Evolutionary conservation across 2,113 vertebrate genomes (phyloP).

Genomic region (Periophthalmodon schlosseri): DNA sequence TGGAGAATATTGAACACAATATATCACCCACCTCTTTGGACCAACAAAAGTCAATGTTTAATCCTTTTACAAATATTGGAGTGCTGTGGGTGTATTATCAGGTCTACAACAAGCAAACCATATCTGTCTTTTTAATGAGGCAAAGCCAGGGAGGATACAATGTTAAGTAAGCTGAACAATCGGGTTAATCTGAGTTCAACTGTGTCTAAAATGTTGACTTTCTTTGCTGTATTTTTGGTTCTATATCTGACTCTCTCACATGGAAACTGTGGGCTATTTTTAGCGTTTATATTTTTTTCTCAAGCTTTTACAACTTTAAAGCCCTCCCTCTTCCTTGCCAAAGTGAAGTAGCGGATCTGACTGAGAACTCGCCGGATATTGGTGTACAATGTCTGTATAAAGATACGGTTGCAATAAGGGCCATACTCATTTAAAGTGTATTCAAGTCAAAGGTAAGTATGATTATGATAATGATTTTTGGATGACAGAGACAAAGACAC

Average conservation of each 20-base stretch:
- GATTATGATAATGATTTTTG: no score
- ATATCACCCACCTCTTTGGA: background rate
- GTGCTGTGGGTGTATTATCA: background rate
- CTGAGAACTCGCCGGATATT: background rate
- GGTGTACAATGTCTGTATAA: background rate
- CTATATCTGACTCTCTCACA: background rate
- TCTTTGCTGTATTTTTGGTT: conserved; percentile 1
- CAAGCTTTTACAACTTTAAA: background rate
- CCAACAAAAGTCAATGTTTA: conserved; percentile 22
- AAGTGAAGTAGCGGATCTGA: background rate
- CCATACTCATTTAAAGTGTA: background rate
- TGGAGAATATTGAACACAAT: background rate
- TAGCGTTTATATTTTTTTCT: conserved; percentile 13
- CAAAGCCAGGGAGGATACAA: conserved; percentile 14
- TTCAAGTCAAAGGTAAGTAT: background rate
- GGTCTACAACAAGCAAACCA: conserved; percentile 46
- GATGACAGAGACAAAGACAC: no score
- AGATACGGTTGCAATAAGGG: background rate
- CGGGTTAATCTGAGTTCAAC: background rate
- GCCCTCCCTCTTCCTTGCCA: background rate
- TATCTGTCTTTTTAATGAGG: conserved; percentile 29
- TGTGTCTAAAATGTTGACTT: background rate
- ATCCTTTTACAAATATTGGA: conserved; percentile 11
- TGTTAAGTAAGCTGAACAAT: conserved; percentile 31
- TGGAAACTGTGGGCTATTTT: conserved; percentile 33